A percentile compares a stretch with the other conserved stretches of the same genome.
Conservation (phyloP, 2,113 vertebrate species). For the Pungitius pungitius region DNA sequence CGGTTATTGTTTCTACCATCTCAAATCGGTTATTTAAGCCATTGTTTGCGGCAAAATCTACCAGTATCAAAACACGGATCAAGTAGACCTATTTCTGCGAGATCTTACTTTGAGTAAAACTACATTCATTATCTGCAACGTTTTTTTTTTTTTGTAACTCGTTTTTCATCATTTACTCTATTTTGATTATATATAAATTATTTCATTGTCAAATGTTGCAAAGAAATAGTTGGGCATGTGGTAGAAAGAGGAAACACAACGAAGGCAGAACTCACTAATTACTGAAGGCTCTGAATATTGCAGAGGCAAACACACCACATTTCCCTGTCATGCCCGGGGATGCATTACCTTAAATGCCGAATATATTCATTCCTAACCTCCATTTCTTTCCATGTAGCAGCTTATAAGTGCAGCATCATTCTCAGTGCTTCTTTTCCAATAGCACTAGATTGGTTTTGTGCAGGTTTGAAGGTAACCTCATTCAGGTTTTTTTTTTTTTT, state of each 20-base stretch:
- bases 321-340: slow-evolving; percentile 37
- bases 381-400: slow-evolving; percentile 47
- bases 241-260: background rate
- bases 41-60: slow-evolving; percentile 9
- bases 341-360: slow-evolving; percentile 59
- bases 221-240: slow-evolving; percentile 8
- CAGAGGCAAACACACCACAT: no score
- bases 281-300: no score
- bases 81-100: slow-evolving; percentile 3
- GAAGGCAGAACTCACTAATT: no score
- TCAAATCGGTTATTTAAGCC: slow-evolving; percentile 5
- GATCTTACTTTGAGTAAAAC: background rate
- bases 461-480: slow-evolving; percentile 34
- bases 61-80: slow-evolving; percentile 5
- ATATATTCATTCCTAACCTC: slow-evolving; percentile 55
- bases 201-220: slow-evolving; percentile 23
- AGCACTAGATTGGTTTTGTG: slow-evolving; percentile 28
- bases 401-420: slow-evolving; percentile 28
- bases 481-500: slow-evolving; percentile 17
- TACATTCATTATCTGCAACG: slow-evolving; percentile 24
- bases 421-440: slow-evolving; percentile 35
- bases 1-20: slow-evolving; percentile 3
- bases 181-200: slow-evolving; percentile 36
- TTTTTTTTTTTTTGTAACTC: slow-evolving; percentile 18
- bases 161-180: slow-evolving; percentile 31